Evolutionary conservation across 2,113 vertebrate species (phyloP).

Genomic region (Onychostoma macrolepis): DNA sequence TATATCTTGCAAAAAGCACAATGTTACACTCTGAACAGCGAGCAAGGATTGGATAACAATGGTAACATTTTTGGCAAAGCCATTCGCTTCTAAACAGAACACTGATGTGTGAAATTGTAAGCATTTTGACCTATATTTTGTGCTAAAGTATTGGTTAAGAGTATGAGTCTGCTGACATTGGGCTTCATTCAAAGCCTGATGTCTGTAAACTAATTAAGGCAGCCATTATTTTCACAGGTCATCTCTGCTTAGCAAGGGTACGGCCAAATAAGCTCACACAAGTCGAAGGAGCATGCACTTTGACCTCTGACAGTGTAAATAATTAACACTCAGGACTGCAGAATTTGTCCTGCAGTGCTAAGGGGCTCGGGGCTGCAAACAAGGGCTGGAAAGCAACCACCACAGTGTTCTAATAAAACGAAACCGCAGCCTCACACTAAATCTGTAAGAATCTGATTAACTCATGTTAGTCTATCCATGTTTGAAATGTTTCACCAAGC

Average conservation of each 20-base stretch:
- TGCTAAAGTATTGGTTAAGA: background rate
- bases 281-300: conserved; percentile 43
- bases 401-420: conserved; percentile 56
- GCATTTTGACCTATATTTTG: background rate
- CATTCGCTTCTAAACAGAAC: background rate
- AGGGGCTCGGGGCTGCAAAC: conserved; percentile 40
- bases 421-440: conserved; percentile 30
- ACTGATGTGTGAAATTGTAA: background rate
- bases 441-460: conserved; percentile 34
- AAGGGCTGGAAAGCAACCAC: conserved; percentile 26
- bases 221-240: conserved; percentile 48
- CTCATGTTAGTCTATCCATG: conserved; percentile 26
- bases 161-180: conserved; percentile 21
- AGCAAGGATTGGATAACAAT: background rate
- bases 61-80: background rate
- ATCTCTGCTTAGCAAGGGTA: conserved; percentile 30
- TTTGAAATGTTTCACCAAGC: conserved; percentile 24
- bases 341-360: conserved; percentile 45
- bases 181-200: conserved; percentile 17
- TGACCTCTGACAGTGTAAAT: conserved; percentile 59
- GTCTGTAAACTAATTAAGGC: conserved; percentile 36
- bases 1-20: background rate
- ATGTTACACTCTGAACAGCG: background rate
- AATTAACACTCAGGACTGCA: conserved; percentile 64
- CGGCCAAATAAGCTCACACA: conserved; percentile 46